These are phyloP conservation scores for Pseudochirops corinnae DNA, from an alignment of 2,797 vertebrate genomes.

Conservation along the genomic window DNA sequence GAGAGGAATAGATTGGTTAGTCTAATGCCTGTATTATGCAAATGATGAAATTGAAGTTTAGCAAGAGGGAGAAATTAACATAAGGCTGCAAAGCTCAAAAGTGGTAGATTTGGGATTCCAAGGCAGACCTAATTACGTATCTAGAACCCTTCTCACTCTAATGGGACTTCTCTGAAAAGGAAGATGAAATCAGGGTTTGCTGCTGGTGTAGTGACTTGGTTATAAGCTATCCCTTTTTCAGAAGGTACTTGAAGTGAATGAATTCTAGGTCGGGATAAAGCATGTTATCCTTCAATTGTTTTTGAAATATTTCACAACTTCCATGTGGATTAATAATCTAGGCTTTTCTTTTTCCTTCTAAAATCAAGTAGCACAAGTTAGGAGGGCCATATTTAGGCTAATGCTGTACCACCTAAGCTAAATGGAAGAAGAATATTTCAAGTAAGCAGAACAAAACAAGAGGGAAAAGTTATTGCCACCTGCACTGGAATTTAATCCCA, in stretches of 20 bases:
- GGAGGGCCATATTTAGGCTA: neutral
- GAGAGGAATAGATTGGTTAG: neutral
- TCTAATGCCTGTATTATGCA: neutral
- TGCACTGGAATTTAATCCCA: neutral
- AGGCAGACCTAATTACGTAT: neutral
- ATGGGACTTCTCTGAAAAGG: neutral
- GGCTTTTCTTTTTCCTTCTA: neutral
- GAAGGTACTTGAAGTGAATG: neutral
- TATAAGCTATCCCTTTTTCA: neutral
- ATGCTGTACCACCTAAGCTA: neutral
- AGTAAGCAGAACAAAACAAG: neutral
- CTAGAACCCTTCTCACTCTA: neutral
- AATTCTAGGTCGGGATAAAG: neutral
- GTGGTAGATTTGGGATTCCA: neutral
- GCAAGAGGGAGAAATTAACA: neutral
- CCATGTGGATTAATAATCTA: neutral
- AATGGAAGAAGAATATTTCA: neutral
- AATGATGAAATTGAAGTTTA: neutral
- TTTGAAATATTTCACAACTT: neutral
- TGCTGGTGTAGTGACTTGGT: neutral
- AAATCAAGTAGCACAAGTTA: neutral
- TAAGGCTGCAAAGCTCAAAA: neutral
- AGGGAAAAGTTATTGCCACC: neutral
- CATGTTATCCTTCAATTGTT: neutral
- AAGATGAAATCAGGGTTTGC: neutral